Evolutionary conservation across 2,888 invertebrate species (phyloP).

Genomic region (Platycheirus rosarum): DNA sequence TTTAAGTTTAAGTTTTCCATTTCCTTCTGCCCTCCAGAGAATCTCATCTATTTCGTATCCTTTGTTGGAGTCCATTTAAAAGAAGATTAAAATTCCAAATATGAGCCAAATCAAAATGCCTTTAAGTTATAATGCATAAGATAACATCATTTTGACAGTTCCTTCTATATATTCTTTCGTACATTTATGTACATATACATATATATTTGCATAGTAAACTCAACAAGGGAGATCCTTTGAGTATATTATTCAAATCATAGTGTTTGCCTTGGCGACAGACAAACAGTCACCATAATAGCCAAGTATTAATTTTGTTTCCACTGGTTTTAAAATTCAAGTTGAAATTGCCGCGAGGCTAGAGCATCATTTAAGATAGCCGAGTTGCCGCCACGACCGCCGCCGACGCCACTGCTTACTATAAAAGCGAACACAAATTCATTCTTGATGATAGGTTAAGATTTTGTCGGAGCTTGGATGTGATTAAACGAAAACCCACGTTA

Average conservation of each 20-base stretch:
- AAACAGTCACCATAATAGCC: constrained; percentile 59
- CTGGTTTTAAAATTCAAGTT: constrained; percentile 47
- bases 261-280: constrained; percentile 53
- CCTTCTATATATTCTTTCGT: background rate
- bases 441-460: constrained; percentile 53
- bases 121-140: constrained; percentile 73
- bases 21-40: constrained; percentile 13
- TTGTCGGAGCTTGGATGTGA: constrained; percentile 28
- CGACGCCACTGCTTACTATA: constrained; percentile 10
- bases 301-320: constrained; percentile 39
- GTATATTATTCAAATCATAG: constrained; percentile 60
- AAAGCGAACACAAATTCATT: constrained; percentile 40
- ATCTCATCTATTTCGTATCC: constrained; percentile 29
- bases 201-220: background rate
- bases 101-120: constrained; percentile 65
- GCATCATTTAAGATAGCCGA: constrained; percentile 19
- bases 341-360: constrained; percentile 63
- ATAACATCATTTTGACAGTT: constrained; percentile 54
- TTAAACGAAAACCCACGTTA: constrained; percentile 41
- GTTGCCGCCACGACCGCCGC: background rate
- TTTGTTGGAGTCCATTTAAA: background rate
- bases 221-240: constrained; percentile 6
- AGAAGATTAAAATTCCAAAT: constrained; percentile 66
- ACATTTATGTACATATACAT: background rate
- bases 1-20: constrained; percentile 57